Evolutionary conservation across 1,140 invertebrate species (phyloP), one percentile per base, ranked within the genome.

Genomic region (Trialeurodes vaporariorum): DNA sequence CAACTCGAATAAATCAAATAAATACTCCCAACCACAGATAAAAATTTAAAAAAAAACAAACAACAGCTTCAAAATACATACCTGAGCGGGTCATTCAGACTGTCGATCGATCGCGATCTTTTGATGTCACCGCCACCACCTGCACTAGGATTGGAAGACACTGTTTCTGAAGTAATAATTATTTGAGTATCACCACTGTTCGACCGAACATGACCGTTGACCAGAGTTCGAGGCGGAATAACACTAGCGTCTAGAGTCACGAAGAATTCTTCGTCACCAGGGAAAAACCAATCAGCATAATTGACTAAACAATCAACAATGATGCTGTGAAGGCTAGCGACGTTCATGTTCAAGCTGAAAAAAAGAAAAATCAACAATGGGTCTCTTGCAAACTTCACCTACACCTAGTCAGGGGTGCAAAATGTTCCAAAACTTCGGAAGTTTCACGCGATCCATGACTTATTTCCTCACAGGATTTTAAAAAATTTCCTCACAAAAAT

Each of bases 221-320:
- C 58, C 64, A 66, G 59, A 58, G 63, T 68, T 1, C 62, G 34
- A 5, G 34, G 34, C 5, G 34, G 34, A 9, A 49, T 62, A 1
- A 34, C 25, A 11, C 60, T 23, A n/a, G 25, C 60, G 9, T 70
- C 66, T 25, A 70, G 25, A 65, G 70, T 73, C n/a, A 73, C 60
- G 68, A 71, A 75, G 67, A 74, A 74, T 24, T 73, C 72, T 59
- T 73, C 68, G 23, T 74, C 73, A 69, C 88, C 90, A 67, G 89
- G 88, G 75, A 94, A 94, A 75, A 94, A 90, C 82, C 85, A 88
- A 75, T 96, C 91, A 67, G 88, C 88, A 76, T 94, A 87, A 49
- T 86, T 90, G 59, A 98, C 86, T 68, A 98, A 81, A 68, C 88
- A 80, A 74, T 97, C 94, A 1, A 96, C 87, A 68, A 96, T 87